These are phyloP conservation scores for Microplitis manilae DNA, from an alignment of 2,888 invertebrate genomes.

Conservation along the genomic window DNA sequence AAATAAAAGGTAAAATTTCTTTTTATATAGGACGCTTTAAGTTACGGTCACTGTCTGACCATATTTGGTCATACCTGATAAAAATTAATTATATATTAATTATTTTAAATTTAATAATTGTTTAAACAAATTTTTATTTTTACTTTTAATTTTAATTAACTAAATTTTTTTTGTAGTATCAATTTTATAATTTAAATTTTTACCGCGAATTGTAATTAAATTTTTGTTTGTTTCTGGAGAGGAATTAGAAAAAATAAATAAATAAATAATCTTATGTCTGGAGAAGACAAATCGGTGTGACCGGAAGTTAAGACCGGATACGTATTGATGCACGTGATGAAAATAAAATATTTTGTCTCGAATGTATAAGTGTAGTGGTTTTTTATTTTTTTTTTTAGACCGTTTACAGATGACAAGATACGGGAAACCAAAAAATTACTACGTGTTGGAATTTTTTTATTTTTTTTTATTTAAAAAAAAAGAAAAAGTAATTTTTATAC, in stretches of 20 bases:
- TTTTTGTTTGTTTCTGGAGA: not conserved
- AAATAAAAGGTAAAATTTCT: not conserved
- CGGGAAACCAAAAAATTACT: not conserved
- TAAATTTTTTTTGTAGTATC: too few relatives aligned
- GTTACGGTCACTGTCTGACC: not conserved
- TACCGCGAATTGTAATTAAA: not conserved
- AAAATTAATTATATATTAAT: too few relatives aligned
- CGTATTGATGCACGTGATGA: constrained; percentile 47
- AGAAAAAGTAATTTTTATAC: too few relatives aligned
- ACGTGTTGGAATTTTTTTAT: too few relatives aligned
- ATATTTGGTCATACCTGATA: constrained; percentile 8
- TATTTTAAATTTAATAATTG: too few relatives aligned
- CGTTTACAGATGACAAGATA: not conserved
- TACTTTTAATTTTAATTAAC: too few relatives aligned
- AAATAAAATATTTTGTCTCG: constrained; percentile 37
- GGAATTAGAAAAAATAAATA: not conserved
- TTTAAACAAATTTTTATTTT: too few relatives aligned
- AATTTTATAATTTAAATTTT: too few relatives aligned
- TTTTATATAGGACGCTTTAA: not conserved
- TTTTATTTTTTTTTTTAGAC: not conserved
- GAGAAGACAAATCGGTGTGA: not conserved
- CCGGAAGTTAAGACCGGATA: constrained; percentile 51
- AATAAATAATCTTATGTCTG: not conserved
- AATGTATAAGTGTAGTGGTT: not conserved
- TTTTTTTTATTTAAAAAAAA: too few relatives aligned